These are phyloP conservation scores for Loris lydekkerianus DNA, from an alignment of 2,797 vertebrate genomes.

Conservation along the genomic window DNA sequence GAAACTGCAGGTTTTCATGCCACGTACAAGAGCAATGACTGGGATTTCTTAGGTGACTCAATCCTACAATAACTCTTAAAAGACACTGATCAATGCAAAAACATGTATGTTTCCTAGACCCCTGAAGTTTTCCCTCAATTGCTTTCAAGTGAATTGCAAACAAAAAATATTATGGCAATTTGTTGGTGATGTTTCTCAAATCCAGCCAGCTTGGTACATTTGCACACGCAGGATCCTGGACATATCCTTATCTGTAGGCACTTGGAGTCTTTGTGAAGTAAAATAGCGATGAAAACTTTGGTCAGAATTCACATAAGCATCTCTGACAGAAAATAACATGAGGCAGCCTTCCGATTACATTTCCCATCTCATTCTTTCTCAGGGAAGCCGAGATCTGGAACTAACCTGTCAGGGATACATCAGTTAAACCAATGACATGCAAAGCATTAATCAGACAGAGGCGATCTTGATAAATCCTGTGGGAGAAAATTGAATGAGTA, in stretches of 20 bases:
- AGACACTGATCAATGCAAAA: neutral
- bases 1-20: neutral
- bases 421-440: constrained; percentile 25
- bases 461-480: neutral
- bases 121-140: neutral
- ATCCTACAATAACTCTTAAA: constrained; percentile 10
- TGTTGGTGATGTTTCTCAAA: neutral
- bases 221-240: neutral
- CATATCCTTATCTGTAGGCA: neutral
- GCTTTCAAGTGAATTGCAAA: neutral
- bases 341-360: neutral
- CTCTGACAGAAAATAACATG: neutral
- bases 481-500: constrained; percentile 13
- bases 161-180: neutral
- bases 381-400: neutral
- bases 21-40: neutral
- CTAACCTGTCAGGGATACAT: constrained; percentile 46
- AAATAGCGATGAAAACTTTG: neutral
- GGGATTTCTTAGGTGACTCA: neutral
- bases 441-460: neutral
- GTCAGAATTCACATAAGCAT: neutral
- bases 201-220: neutral
- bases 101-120: neutral
- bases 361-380: neutral
- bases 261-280: neutral